These are phyloP conservation scores for Teleiodes luculella DNA, from an alignment of 2,888 invertebrate genomes.

Conservation along the genomic window DNA sequence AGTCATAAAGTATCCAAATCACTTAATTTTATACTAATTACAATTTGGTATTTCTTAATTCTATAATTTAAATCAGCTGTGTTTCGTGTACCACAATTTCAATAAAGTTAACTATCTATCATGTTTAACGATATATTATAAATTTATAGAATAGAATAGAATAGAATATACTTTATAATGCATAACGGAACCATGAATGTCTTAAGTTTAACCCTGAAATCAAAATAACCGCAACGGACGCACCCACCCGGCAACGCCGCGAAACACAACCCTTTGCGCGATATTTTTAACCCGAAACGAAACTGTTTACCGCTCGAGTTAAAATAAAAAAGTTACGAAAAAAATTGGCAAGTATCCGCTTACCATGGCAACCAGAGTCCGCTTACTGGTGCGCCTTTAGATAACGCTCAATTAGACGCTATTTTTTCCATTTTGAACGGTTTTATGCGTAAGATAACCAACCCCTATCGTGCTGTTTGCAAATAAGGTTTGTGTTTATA, in stretches of 20 bases:
- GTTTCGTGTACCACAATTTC: too few species aligned
- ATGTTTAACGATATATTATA: too few species aligned
- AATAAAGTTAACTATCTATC: too few species aligned
- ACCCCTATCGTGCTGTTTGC: too few species aligned
- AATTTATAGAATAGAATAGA: too few species aligned
- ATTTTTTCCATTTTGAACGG: constrained; percentile 35
- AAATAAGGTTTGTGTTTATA: too few species aligned
- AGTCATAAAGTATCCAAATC: too few species aligned
- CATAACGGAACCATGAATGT: background rate
- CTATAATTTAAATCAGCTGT: too few species aligned
- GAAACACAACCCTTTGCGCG: constrained; percentile 50
- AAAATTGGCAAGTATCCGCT: constrained; percentile 47
- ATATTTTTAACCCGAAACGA: constrained; percentile 49
- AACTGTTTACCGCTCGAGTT: constrained; percentile 50
- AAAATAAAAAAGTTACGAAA: constrained; percentile 41
- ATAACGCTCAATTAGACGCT: constrained; percentile 70
- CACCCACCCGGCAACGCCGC: constrained; percentile 32
- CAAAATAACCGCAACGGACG: background rate
- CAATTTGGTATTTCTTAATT: too few species aligned
- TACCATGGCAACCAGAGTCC: constrained; percentile 52
- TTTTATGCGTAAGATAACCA: background rate
- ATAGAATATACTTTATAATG: too few species aligned
- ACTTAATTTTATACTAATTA: too few species aligned
- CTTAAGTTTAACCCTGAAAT: background rate
- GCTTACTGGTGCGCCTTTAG: constrained; percentile 58